phyloP scores from a whole-genome alignment of 2,797 vertebrate genomes.

The Aselliscus stoliczkanus region DNA sequence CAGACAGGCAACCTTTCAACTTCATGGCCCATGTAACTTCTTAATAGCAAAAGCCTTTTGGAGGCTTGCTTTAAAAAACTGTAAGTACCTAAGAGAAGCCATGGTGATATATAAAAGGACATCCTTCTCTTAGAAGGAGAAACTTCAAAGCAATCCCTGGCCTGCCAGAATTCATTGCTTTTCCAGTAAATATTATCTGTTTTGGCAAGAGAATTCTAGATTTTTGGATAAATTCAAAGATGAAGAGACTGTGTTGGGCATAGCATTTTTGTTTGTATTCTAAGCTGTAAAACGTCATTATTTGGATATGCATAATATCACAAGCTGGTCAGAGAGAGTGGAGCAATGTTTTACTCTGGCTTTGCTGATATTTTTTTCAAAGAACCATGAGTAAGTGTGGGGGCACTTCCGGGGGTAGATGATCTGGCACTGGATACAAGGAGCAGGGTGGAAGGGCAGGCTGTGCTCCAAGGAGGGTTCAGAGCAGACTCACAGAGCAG shows the following conservation, averaged over 20 bases:
- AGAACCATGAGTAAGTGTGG: not conserved
- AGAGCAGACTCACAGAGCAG: not conserved
- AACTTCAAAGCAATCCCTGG: slow-evolving; percentile 39
- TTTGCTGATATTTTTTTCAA: not conserved
- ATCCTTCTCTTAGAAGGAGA: slow-evolving; percentile 50
- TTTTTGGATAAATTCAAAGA: slow-evolving; percentile 34
- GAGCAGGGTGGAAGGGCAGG: not conserved
- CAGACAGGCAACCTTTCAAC: slow-evolving; percentile 40
- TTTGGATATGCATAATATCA: not conserved
- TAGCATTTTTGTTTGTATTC: slow-evolving; percentile 14
- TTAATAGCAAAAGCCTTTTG: slow-evolving; percentile 42
- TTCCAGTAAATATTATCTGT: slow-evolving; percentile 49
- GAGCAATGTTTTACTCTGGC: not conserved
- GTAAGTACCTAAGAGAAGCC: not conserved
- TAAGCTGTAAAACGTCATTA: slow-evolving; percentile 2
- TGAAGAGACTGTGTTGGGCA: not conserved
- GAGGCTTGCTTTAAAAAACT: slow-evolving; percentile 49
- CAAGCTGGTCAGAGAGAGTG: not conserved
- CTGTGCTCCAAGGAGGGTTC: not conserved
- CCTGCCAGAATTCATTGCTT: slow-evolving; percentile 39
- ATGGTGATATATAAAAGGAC: slow-evolving; percentile 1
- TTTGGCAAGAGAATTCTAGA: slow-evolving; percentile 22
- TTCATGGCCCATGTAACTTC: slow-evolving; percentile 37
- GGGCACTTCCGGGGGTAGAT: not conserved
- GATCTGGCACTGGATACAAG: not conserved